A percentile compares a stretch with the other conserved stretches of the same genome.
Conservation (phyloP, 2,113 vertebrate genomes). For the Perccottus glenii region DNA sequence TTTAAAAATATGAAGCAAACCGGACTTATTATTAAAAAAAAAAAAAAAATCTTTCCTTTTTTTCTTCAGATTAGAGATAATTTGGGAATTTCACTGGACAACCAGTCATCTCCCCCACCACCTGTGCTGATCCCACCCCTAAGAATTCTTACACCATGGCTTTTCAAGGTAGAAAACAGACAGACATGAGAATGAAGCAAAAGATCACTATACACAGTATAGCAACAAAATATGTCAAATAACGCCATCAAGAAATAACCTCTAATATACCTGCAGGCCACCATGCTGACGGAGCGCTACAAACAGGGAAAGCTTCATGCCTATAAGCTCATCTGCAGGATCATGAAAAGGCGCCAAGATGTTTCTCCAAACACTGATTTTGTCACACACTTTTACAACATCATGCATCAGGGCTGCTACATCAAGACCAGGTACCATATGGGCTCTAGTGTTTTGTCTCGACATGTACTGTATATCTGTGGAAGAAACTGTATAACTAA, state of each 20-base stretch:
- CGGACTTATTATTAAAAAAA: neutral
- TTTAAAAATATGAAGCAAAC: neutral
- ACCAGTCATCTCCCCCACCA: slow-evolving; percentile 93
- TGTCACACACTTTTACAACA: slow-evolving; percentile 98
- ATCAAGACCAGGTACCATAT: slow-evolving; percentile 90
- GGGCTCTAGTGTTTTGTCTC: neutral
- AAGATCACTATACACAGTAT: neutral
- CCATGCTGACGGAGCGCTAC: slow-evolving; percentile 95
- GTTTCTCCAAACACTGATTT: slow-evolving; percentile 97
- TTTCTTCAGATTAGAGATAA: slow-evolving; percentile 93
- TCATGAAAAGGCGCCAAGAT: slow-evolving; percentile 98
- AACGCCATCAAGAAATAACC: neutral
- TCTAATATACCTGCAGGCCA: slow-evolving; percentile 82
- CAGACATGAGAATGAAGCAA: neutral
- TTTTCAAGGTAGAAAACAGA: slow-evolving; percentile 85
- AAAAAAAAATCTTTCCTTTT: neutral
- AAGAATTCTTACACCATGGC: slow-evolving; percentile 97
- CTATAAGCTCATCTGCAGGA: slow-evolving; percentile 98
- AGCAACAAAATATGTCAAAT: neutral
- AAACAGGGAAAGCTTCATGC: slow-evolving; percentile 98
- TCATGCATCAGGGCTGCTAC: slow-evolving; percentile 98
- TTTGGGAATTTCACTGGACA: slow-evolving; percentile 97
- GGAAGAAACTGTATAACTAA: too few relatives aligned
- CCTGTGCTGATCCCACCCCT: slow-evolving; percentile 95
- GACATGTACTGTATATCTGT: too few relatives aligned